A percentile compares a stretch with the other conserved stretches of the same genome.
These are phyloP conservation scores for Neocrepidodera transversa DNA, from an alignment of 2,888 invertebrate species.

Conservation along the genomic window DNA sequence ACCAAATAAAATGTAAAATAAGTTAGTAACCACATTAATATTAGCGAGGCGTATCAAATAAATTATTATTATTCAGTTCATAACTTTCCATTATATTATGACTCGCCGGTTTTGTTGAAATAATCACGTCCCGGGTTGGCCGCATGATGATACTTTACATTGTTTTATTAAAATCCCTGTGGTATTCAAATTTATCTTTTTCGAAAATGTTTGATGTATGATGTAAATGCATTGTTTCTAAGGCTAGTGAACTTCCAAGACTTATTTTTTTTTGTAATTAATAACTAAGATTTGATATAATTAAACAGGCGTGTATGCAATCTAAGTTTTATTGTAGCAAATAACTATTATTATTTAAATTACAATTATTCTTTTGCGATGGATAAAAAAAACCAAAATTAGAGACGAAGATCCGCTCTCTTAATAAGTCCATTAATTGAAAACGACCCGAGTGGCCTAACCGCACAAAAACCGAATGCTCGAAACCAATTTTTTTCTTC, in stretches of 20 bases:
- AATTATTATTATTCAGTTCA: slow-evolving; percentile 20
- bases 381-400: slow-evolving; percentile 15
- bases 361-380: too few species aligned
- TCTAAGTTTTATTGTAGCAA: too few species aligned
- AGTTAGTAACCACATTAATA: slow-evolving; percentile 9
- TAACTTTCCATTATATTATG: slow-evolving; percentile 20
- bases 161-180: slow-evolving; percentile 21
- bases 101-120: slow-evolving; percentile 18
- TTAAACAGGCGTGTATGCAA: too few species aligned
- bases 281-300: too few species aligned
- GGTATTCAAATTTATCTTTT: slow-evolving; percentile 16
- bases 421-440: slow-evolving; percentile 21
- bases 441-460: slow-evolving; percentile 1
- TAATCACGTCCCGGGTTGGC: slow-evolving; percentile 20
- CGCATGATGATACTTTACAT: slow-evolving; percentile 24
- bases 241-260: slow-evolving; percentile 6
- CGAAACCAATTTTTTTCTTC: slow-evolving; percentile 14
- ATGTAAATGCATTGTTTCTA: neutral
- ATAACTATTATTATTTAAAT: too few species aligned
- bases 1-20: neutral
- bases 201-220: slow-evolving; percentile 1
- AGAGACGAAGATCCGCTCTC: neutral
- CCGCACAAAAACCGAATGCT: slow-evolving; percentile 12
- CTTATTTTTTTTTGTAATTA: too few species aligned
- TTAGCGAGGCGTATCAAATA: neutral